Evolutionary conservation across 2,888 invertebrate species (phyloP), one percentile per base, ranked within the genome.

Genomic region (Patella caerulea): DNA sequence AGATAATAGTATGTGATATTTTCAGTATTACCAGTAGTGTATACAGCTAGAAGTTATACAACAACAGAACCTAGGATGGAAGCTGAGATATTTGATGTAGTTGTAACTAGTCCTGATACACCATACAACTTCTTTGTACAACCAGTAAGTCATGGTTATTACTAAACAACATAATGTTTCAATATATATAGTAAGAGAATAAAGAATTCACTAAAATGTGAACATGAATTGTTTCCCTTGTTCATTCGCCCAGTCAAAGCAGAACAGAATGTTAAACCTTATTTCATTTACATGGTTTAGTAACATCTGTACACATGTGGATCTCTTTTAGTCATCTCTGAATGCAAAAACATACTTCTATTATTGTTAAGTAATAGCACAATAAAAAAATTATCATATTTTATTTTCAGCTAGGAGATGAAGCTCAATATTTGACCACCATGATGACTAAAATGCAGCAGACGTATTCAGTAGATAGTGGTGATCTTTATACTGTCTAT

Each of bases 71-170:
- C 85, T 24, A 84, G 82, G 53, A 56, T 80, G 55, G 78, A 79
- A 52, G 83, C 93, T 19, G 87, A 92, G 9, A 84, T 88, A 0
- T 92, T 93, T 73, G 90, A 93, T 17, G 94, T 95, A 0, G 90
- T 92, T 77, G 91, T 95, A 71, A 93, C 94, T 0, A 93, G 94
- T 82, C 92, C 95, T 1, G 92, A 94, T 45, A 94, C 94, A 88
- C 95, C 95, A 0, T 93, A 94, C 84, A 92, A 93, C 79, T 94
- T 96, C 88, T 95, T 93, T 88, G 93, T 95, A 0, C 93, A 94
- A 84, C 94, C 94, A 92, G 95, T 95, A 79, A 78, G 75, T 53
- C 34, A 29, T 15, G 71, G 17, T 59, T 55, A 24, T 72, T 7
- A 45, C 45, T 5, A 45, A 5, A 34, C 45, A 45, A 9, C 9